Percentiles rank a stretch among this genome's conserved stretches.
Evolutionary conservation across 2,113 vertebrate genomes (phyloP).

Genomic region (Brevimyrus niger): DNA sequence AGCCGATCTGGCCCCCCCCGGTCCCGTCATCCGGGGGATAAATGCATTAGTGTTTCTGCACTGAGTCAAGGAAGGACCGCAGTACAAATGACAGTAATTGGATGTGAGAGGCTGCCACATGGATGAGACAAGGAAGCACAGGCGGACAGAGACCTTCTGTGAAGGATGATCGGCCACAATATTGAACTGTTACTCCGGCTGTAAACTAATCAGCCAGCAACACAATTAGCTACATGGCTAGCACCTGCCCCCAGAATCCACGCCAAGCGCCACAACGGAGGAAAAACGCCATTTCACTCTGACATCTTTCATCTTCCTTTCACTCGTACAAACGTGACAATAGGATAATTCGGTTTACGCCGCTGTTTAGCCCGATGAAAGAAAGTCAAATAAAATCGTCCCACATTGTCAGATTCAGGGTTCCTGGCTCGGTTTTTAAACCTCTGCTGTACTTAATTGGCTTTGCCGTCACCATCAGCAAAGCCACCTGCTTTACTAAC

Average conservation of each 20-base stretch:
- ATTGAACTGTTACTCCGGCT: background rate
- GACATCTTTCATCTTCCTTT: background rate
- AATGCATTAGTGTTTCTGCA: background rate
- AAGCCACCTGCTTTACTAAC: background rate
- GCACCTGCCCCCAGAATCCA: conserved; percentile 1
- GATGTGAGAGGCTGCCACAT: background rate
- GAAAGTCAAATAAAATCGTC: background rate
- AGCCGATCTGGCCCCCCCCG: background rate
- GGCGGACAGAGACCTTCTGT: background rate
- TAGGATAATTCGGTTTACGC: background rate
- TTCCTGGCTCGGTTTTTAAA: background rate
- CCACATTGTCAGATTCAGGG: background rate
- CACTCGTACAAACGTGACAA: background rate
- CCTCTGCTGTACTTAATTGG: background rate
- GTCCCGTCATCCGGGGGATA: background rate
- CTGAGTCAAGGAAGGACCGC: background rate
- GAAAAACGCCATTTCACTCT: background rate
- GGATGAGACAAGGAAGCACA: background rate
- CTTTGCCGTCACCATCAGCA: background rate
- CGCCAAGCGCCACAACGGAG: background rate
- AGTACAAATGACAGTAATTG: conserved; percentile 12
- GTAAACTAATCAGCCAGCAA: conserved; percentile 8
- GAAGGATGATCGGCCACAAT: background rate
- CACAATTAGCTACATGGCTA: background rate
- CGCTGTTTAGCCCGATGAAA: background rate